Evolutionary conservation across 92 coral and sea anemone species (phyloP).

Genomic region (Montipora capitata): DNA sequence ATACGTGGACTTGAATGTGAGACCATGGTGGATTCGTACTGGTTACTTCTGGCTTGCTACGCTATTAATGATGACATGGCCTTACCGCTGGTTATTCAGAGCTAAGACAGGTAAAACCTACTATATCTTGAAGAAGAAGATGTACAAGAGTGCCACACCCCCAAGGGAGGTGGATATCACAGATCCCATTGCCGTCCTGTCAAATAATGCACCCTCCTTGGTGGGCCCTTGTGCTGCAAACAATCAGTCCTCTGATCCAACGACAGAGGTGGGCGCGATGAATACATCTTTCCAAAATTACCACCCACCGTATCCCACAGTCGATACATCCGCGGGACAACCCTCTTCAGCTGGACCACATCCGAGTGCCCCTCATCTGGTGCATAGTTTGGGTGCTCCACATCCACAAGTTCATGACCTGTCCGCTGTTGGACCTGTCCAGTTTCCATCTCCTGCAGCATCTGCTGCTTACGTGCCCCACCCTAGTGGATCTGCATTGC

Average conservation of each 20-base stretch:
- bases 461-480: neutral
- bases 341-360: neutral
- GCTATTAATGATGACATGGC: slow-evolving; percentile 76
- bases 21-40: slow-evolving; percentile 79
- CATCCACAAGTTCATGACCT: neutral
- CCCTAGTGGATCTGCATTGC: neutral
- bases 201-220: neutral
- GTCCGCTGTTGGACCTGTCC: slow-evolving; percentile 19
- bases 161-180: slow-evolving; percentile 76
- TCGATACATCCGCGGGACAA: slow-evolving; percentile 4
- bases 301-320: slow-evolving; percentile 4
- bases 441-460: neutral
- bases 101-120: slow-evolving; percentile 79
- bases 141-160: slow-evolving; percentile 72
- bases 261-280: neutral
- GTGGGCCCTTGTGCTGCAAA: neutral
- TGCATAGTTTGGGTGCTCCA: neutral
- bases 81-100: slow-evolving; percentile 88
- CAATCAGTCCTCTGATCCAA: neutral
- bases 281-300: slow-evolving; percentile 8
- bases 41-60: slow-evolving; percentile 83
- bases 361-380: neutral
- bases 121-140: slow-evolving; percentile 75
- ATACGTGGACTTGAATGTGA: slow-evolving; percentile 58
- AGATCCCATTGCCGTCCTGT: slow-evolving; percentile 73